Evolutionary conservation across 2,797 vertebrate species (phyloP).

Genomic region (Gouania willdenowi): DNA sequence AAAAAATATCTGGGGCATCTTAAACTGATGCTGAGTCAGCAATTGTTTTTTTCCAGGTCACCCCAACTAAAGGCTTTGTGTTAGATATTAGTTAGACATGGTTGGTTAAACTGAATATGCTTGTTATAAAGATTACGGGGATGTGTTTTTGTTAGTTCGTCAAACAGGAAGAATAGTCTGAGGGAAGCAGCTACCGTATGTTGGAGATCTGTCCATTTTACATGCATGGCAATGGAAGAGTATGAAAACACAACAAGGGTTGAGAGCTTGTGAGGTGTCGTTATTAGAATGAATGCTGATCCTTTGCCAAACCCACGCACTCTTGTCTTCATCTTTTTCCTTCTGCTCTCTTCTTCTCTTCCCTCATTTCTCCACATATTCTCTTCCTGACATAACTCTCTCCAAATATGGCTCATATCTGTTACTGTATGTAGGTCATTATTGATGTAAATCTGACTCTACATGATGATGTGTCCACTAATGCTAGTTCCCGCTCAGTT

Average conservation of each 20-base stretch:
- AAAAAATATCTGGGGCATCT: slow-evolving; percentile 34
- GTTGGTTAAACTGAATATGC: no score
- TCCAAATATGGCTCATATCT: slow-evolving; percentile 44
- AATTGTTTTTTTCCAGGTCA: slow-evolving; percentile 33
- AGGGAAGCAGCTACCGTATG: not conserved
- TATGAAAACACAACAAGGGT: slow-evolving; percentile 17
- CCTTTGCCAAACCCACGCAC: slow-evolving; percentile 63
- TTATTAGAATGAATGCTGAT: slow-evolving; percentile 56
- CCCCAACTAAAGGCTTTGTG: not conserved
- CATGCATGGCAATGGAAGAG: slow-evolving; percentile 12
- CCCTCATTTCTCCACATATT: slow-evolving; percentile 23
- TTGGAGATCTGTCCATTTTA: slow-evolving; percentile 11
- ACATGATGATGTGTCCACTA: slow-evolving; percentile 5
- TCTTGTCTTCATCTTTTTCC: slow-evolving; percentile 36
- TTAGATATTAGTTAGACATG: no score
- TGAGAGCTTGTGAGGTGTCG: slow-evolving; percentile 36
- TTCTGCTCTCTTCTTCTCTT: slow-evolving; percentile 34
- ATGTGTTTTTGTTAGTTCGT: slow-evolving; percentile 11
- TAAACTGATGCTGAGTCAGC: slow-evolving; percentile 19
- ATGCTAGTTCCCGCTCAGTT: slow-evolving; percentile 1
- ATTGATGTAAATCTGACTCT: not conserved
- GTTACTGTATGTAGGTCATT: slow-evolving; percentile 7
- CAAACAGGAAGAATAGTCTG: not conserved
- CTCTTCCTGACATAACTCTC: slow-evolving; percentile 17
- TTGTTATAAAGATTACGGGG: not conserved